A percentile compares a stretch with the other conserved stretches of the same genome.
phyloP scores from a whole-genome alignment of 92 coral and sea anemone species.

The Scolanthus callimorphus region DNA sequence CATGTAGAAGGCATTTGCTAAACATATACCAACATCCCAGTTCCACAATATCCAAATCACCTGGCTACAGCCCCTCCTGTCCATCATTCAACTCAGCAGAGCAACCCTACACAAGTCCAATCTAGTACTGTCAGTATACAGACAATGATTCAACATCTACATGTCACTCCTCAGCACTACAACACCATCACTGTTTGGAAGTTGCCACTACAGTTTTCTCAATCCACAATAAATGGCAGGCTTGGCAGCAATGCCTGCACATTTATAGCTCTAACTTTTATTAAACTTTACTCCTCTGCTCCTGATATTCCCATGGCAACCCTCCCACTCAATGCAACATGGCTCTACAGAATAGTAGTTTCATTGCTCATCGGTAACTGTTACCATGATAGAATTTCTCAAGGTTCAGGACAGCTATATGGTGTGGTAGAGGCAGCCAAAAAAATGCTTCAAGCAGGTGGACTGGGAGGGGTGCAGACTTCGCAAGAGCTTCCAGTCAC shows the following conservation, averaged over 20 bases:
- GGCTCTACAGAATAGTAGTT: not conserved
- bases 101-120: not conserved
- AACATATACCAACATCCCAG: not conserved
- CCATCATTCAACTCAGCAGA: not conserved
- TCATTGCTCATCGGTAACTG: not conserved
- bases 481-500: conserved; percentile 6
- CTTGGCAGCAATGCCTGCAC: conserved; percentile 2
- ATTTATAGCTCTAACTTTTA: not conserved
- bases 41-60: conserved; percentile 2
- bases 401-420: conserved; percentile 1
- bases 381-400: not conserved
- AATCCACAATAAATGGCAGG: conserved; percentile 1
- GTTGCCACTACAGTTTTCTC: not conserved
- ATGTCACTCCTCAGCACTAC: not conserved
- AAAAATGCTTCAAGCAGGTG: not conserved
- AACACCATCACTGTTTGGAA: not conserved
- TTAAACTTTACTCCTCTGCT: not conserved
- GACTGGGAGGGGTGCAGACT: not conserved
- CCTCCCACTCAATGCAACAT: not conserved
- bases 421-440: not conserved
- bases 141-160: not conserved
- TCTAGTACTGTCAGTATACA: not conserved
- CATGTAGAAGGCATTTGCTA: not conserved
- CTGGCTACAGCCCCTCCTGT: conserved; percentile 10
- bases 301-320: not conserved